phyloP scores from a whole-genome alignment of 2,888 invertebrate species.

The Dryocosmus kuriphilus region DNA sequence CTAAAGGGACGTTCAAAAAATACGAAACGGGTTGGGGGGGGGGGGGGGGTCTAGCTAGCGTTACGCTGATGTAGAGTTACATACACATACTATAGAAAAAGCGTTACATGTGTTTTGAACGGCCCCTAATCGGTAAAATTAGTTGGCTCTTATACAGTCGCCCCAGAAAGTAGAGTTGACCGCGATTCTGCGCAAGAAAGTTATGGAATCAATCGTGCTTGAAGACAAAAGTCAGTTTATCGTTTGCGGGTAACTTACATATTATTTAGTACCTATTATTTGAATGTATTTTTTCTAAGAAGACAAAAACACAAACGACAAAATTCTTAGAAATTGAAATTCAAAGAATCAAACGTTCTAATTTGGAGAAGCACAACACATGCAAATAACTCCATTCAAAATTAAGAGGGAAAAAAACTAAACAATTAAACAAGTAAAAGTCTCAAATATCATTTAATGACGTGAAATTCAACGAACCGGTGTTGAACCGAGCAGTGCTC shows the following conservation, averaged over 20 bases:
- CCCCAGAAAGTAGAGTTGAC: slow-evolving; percentile 67
- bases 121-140: slow-evolving; percentile 76
- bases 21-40: too few relatives aligned
- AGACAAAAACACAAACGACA: too few relatives aligned
- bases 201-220: slow-evolving; percentile 72
- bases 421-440: background rate
- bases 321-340: too few relatives aligned
- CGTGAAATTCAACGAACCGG: slow-evolving; percentile 24
- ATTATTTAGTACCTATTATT: background rate
- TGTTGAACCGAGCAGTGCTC: slow-evolving; percentile 7
- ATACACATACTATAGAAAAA: too few relatives aligned
- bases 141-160: slow-evolving; percentile 69
- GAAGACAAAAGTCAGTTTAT: slow-evolving; percentile 39
- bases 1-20: too few relatives aligned
- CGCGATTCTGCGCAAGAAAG: slow-evolving; percentile 71
- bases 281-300: too few relatives aligned
- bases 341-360: too few relatives aligned
- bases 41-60: too few relatives aligned
- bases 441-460: slow-evolving; percentile 18
- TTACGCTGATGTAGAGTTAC: too few relatives aligned
- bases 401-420: background rate
- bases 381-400: too few relatives aligned
- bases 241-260: background rate
- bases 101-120: too few relatives aligned
- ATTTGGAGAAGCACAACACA: too few relatives aligned